Evolutionary conservation across 2,113 vertebrate species (phyloP).

Genomic region (Aspiorhynchus laticeps): DNA sequence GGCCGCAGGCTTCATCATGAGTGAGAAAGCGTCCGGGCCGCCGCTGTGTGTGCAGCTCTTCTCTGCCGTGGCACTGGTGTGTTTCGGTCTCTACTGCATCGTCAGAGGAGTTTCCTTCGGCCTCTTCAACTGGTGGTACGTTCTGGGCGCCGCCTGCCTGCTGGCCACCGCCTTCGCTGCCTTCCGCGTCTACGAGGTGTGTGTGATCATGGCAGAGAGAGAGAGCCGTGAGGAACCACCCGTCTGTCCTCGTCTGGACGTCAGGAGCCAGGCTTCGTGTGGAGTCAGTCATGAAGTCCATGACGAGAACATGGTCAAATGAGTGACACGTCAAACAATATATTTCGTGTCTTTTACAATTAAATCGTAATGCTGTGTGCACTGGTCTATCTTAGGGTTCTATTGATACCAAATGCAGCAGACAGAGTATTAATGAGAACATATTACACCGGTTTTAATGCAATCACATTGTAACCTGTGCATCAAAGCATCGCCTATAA

Average conservation of each 20-base stretch:
- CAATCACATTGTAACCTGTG: no score
- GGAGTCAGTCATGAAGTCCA: no score
- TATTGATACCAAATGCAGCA: no score
- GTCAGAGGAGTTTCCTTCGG: slow-evolving; percentile 64
- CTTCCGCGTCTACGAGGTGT: slow-evolving; percentile 70
- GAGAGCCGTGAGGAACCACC: slow-evolving; percentile 13
- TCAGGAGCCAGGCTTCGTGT: neutral
- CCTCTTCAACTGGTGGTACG: slow-evolving; percentile 72
- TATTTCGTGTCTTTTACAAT: neutral
- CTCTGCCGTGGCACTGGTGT: slow-evolving; percentile 59
- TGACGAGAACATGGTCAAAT: neutral
- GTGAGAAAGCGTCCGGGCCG: slow-evolving; percentile 55
- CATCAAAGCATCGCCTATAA: no score
- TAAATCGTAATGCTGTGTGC: no score
- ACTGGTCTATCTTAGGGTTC: no score
- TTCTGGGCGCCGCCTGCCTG: slow-evolving; percentile 63
- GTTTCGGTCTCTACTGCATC: slow-evolving; percentile 69
- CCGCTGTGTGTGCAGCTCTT: slow-evolving; percentile 67
- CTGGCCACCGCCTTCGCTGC: slow-evolving; percentile 63
- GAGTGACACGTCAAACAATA: no score
- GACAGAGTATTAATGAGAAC: no score
- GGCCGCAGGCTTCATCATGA: slow-evolving; percentile 5
- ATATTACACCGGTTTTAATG: no score
- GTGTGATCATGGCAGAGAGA: slow-evolving; percentile 44
- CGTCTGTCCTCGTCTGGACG: neutral